phyloP scores from a whole-genome alignment of 1,140 invertebrate genomes.

The Drosophila sucinea region DNA sequence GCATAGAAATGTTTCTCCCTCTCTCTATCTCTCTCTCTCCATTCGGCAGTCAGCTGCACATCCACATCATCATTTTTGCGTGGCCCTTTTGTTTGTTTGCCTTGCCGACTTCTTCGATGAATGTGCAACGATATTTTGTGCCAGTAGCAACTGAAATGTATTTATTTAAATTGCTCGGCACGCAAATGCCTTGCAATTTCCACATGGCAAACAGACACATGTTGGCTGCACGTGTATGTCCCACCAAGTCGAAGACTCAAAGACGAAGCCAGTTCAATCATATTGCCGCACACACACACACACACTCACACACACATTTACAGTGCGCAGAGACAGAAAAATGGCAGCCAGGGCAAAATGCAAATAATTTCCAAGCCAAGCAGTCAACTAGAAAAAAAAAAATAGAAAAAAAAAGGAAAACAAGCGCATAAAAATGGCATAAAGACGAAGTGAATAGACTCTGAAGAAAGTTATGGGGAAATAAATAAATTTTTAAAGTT shows the following conservation, averaged over 20 bases:
- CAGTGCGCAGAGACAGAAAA: constrained; percentile 39
- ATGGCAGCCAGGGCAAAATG: constrained; percentile 51
- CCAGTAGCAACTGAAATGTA: constrained; percentile 60
- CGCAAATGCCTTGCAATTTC: constrained; percentile 59
- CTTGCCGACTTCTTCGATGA: constrained; percentile 58
- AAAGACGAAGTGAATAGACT: constrained; percentile 2
- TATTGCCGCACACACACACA: constrained; percentile 53
- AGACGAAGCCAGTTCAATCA: constrained; percentile 61
- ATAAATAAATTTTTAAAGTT: neutral
- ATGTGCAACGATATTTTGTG: constrained; percentile 43
- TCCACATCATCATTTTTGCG: constrained; percentile 57
- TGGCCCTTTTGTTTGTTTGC: constrained; percentile 66
- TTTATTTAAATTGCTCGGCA: constrained; percentile 76
- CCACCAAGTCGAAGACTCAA: constrained; percentile 27
- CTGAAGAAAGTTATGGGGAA: neutral
- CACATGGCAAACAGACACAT: constrained; percentile 62
- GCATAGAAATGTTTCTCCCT: constrained; percentile 30
- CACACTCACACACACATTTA: constrained; percentile 9
- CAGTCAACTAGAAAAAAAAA: constrained; percentile 5
- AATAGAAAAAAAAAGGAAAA: constrained; percentile 18
- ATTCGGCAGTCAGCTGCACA: constrained; percentile 16
- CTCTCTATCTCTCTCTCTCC: neutral
- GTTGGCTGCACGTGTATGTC: constrained; percentile 51
- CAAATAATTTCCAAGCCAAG: constrained; percentile 52
- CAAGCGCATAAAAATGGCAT: neutral